These are phyloP conservation scores for Prietella phreatophila DNA, from an alignment of 2,113 vertebrate species.

Conservation along the genomic window DNA sequence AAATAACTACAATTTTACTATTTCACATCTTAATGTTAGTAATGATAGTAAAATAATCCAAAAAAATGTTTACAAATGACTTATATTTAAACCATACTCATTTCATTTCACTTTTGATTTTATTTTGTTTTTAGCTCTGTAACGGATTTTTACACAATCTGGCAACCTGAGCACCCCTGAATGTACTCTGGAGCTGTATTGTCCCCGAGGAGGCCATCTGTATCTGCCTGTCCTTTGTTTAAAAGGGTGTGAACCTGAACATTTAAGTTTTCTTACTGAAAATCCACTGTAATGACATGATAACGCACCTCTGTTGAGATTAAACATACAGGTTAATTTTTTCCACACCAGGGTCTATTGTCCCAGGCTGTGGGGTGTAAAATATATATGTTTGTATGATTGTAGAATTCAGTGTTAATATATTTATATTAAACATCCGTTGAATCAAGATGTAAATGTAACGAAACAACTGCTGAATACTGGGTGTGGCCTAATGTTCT, in stretches of 20 bases:
- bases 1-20: neutral
- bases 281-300: neutral
- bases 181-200: constrained; percentile 56
- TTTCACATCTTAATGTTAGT: neutral
- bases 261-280: neutral
- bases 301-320: neutral
- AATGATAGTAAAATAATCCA: neutral
- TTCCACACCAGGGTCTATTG: neutral
- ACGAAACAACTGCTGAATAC: neutral
- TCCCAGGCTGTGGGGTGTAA: neutral
- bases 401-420: neutral
- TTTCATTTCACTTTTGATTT: neutral
- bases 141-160: constrained; percentile 47
- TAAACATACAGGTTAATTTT: neutral
- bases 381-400: neutral
- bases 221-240: constrained; percentile 63
- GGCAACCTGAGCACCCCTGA: constrained; percentile 67
- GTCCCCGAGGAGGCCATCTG: constrained; percentile 61
- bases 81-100: neutral
- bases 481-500: neutral
- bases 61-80: neutral
- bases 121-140: too few relatives aligned
- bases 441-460: neutral
- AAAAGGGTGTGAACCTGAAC: constrained; percentile 22
- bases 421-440: neutral